Evolutionary conservation across 2,888 invertebrate species (phyloP), one percentile per base, ranked within the genome.

Genomic region (Perizoma affinitatum): DNA sequence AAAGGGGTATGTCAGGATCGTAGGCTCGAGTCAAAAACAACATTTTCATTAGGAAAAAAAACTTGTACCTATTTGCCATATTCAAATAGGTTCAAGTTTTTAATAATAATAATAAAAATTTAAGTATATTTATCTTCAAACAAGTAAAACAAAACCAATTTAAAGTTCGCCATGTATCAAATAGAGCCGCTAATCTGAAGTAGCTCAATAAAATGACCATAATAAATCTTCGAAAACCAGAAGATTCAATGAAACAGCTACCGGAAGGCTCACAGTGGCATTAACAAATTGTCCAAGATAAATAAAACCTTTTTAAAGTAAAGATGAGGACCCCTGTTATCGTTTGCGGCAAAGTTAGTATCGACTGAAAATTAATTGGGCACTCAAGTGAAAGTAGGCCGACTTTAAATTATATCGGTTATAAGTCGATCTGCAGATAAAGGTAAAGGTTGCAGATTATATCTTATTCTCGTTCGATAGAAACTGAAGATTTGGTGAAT

Each of bases 251-350:
- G 88, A 92, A 84, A 86, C 79, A 73, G 87, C 91, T 91, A 90
- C 91, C 87, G 90, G 86, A 89, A 86, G 81, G 82, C 85, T 78
- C 75, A 79, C 79, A 88, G 86, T 90, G 91, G 86, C 90, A 90
- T 83, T 90, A 90, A 92, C 91, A 89, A 92, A 92, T 91, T 90
- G 87, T 86, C 76, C 78, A 84, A 90, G 89, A 92, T 91, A 90
- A 90, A 90, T 88, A 89, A 88, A 87, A 84, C 82, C 84, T 88
- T 85, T 87, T 88, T 86, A 87, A 81, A 79, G 77, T 78, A 75
- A 80, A 83, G 57, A 58, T 61, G 60, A 61, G 64, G 83, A 41
- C 73, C 77, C 85, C 54, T 75, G 75, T 82, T 87, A 87, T 87
- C 87, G 77, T 62, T 66, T 64, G 72, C n/a, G 42, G 42, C 42